phyloP scores from a whole-genome alignment of 2,888 invertebrate genomes.

The Philhelius pedissequus region DNA sequence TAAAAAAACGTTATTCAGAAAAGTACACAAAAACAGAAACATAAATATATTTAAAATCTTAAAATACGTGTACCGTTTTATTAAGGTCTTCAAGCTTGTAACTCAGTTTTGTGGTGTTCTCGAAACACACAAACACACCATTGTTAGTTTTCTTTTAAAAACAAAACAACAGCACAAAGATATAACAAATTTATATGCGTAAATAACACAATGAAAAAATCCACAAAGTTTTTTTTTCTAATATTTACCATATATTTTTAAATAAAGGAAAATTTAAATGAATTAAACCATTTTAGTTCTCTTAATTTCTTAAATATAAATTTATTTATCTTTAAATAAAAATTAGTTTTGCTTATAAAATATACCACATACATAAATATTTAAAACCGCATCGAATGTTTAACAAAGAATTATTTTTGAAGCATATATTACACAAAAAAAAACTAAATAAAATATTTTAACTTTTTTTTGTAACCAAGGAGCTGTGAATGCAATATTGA shows the following conservation, averaged over 20 bases:
- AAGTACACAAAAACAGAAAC: too few relatives aligned
- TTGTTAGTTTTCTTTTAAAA: background rate
- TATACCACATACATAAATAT: slow-evolving; percentile 1
- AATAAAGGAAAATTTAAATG: background rate
- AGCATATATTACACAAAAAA: slow-evolving; percentile 46
- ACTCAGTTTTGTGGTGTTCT: background rate
- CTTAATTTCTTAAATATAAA: background rate
- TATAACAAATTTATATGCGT: slow-evolving; percentile 17
- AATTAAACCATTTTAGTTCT: background rate
- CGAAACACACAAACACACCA: background rate
- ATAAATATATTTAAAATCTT: too few relatives aligned
- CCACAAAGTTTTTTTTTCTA: slow-evolving; percentile 44
- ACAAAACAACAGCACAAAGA: slow-evolving; percentile 26
- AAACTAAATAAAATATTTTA: slow-evolving; percentile 62
- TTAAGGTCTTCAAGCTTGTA: background rate
- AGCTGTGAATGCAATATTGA: slow-evolving; percentile 79
- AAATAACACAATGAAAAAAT: slow-evolving; percentile 44
- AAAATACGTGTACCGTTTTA: too few relatives aligned
- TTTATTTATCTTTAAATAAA: background rate
- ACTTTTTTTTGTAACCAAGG: slow-evolving; percentile 76
- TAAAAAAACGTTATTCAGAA: too few relatives aligned
- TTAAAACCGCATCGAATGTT: slow-evolving; percentile 53
- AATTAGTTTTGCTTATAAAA: background rate
- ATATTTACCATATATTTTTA: background rate
- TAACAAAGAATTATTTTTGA: slow-evolving; percentile 50